Percentiles rank a stretch among this genome's conserved stretches.
phyloP scores from a whole-genome alignment of 2,113 vertebrate species.

The Paratilapia polleni region DNA sequence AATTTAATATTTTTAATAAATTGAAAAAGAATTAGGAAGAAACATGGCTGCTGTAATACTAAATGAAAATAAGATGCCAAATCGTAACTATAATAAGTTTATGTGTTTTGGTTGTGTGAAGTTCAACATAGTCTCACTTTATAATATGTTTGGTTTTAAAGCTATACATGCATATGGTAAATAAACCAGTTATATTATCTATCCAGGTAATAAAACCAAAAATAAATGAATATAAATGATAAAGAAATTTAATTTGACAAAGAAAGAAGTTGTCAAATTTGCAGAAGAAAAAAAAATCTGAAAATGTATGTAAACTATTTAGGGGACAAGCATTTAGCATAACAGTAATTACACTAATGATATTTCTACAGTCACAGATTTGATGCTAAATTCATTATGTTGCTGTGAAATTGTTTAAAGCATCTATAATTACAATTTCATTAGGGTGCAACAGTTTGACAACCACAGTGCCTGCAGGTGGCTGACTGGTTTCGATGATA shows the following conservation, averaged over 20 bases:
- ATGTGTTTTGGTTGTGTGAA: neutral
- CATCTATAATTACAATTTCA: neutral
- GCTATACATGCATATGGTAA: neutral
- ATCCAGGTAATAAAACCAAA: neutral
- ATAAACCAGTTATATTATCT: neutral
- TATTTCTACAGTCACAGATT: neutral
- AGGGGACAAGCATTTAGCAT: neutral
- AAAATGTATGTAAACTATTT: neutral
- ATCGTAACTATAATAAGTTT: neutral
- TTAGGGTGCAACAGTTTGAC: neutral
- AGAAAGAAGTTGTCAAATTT: neutral
- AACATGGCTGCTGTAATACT: rapidly evolving
- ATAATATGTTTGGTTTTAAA: rapidly evolving
- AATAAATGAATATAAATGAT: neutral
- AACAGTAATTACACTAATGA: neutral
- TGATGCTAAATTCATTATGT: neutral
- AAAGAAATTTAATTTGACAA: too few species aligned
- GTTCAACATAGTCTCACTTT: neutral
- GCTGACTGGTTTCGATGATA: neutral
- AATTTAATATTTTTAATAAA: neutral
- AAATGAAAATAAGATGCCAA: neutral
- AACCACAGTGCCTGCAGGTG: neutral
- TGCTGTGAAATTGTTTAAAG: neutral
- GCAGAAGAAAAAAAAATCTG: neutral
- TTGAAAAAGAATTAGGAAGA: neutral